Conservation (phyloP, 2,888 invertebrate genomes). For the Drosophila pseudotalamancana region DNA sequence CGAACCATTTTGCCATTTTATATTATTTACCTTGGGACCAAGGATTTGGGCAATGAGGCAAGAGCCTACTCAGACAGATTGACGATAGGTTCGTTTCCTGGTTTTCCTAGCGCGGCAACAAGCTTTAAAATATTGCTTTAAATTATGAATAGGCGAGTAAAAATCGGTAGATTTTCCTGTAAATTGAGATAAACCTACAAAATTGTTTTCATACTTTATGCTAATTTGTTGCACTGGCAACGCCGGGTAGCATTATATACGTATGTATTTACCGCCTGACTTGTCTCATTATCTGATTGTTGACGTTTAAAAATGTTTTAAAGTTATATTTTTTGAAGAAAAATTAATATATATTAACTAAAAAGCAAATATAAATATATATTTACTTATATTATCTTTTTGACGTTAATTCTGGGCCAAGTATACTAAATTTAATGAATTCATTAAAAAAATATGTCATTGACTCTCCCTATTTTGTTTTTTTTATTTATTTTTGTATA, state of each 20-base stretch:
- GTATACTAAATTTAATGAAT: slow-evolving; percentile 1
- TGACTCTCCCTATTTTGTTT: slow-evolving; percentile 19
- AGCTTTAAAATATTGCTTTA: neutral
- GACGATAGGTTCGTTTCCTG: slow-evolving; percentile 11
- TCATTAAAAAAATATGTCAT: slow-evolving; percentile 33
- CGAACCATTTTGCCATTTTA: slow-evolving; percentile 16
- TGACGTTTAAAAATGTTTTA: slow-evolving; percentile 6
- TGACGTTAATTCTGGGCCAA: slow-evolving; percentile 31
- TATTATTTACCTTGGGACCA: slow-evolving; percentile 32
- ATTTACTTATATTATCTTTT: slow-evolving; percentile 20
- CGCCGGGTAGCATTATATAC: neutral
- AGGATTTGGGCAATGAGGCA: neutral
- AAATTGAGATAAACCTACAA: neutral
- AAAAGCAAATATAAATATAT: neutral
- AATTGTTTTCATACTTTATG: no score
- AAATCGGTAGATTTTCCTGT: no score
- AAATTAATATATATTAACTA: slow-evolving; percentile 9
- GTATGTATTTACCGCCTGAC: neutral
- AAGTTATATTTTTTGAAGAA: neutral
- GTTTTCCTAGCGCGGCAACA: slow-evolving; percentile 1
- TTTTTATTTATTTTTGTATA: neutral
- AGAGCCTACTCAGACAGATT: neutral
- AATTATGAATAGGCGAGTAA: neutral
- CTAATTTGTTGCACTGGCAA: neutral
- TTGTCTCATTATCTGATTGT: slow-evolving; percentile 1